These are phyloP conservation scores for Aphaenogaster ashmeadi DNA, from an alignment of 1,140 invertebrate species.

Conservation along the genomic window DNA sequence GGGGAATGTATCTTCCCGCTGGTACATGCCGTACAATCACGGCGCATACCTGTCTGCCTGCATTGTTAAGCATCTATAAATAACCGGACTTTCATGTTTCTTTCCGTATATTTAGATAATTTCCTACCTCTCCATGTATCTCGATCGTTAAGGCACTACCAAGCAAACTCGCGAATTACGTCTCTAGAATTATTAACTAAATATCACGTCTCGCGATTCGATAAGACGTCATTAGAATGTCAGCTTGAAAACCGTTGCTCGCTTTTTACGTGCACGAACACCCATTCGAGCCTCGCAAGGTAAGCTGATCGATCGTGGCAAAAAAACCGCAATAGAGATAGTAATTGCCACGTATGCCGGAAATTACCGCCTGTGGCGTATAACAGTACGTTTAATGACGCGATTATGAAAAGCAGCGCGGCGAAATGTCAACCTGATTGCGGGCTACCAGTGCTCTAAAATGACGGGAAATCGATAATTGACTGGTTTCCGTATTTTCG, in stretches of 20 bases:
- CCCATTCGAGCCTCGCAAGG: not conserved
- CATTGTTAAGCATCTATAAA: constrained; percentile 24
- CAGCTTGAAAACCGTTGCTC: not conserved
- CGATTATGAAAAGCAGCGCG: constrained; percentile 37
- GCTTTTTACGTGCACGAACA: not conserved
- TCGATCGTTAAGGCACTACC: not conserved
- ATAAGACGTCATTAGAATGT: constrained; percentile 12
- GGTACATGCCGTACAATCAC: not conserved
- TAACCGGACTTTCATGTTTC: not conserved
- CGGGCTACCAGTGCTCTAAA: not conserved
- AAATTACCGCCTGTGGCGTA: constrained; percentile 9
- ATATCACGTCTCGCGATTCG: not conserved
- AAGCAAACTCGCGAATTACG: not conserved
- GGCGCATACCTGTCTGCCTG: not conserved
- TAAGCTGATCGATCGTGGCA: not conserved
- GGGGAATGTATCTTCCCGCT: not conserved
- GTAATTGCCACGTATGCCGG: constrained; percentile 33
- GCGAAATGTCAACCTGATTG: constrained; percentile 38
- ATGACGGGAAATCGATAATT: constrained; percentile 16
- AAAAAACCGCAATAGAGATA: constrained; percentile 18
- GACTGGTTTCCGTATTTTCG: not conserved
- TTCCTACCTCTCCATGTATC: not conserved
- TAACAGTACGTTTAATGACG: constrained; percentile 46
- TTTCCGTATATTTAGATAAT: not conserved
- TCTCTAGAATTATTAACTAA: not conserved